Evolutionary conservation across 2,888 invertebrate species (phyloP).

Genomic region (Rhopalosiphum nymphaeae): DNA sequence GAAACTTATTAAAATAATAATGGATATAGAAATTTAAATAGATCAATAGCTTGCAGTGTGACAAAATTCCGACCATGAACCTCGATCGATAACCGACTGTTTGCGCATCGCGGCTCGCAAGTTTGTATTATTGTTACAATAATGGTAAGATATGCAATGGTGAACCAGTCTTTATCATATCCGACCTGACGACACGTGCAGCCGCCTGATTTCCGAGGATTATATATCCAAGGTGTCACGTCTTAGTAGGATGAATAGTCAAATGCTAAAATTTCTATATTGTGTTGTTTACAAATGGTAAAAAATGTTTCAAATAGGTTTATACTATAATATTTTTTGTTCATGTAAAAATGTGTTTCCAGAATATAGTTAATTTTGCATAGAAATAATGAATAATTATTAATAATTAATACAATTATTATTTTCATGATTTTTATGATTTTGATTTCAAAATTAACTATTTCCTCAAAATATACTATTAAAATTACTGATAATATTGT

Average conservation of each 20-base stretch:
- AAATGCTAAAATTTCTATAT: neutral
- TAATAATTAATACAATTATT: neutral
- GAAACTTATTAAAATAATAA: no score
- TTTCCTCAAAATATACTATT: neutral
- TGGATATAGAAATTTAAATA: neutral
- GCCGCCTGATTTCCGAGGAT: neutral
- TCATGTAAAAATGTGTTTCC: neutral
- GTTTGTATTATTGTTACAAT: no score
- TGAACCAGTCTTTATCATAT: neutral
- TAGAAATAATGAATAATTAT: neutral
- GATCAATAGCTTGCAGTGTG: neutral
- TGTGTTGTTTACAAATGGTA: neutral
- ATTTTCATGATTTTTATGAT: neutral
- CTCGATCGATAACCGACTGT: neutral
- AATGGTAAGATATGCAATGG: no score
- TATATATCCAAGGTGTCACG: neutral
- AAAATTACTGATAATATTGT: neutral
- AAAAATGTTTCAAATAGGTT: neutral
- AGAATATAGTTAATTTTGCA: neutral
- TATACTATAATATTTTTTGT: neutral
- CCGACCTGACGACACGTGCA: neutral
- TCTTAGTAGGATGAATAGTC: neutral
- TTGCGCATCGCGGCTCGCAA: neutral
- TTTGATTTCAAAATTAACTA: neutral
- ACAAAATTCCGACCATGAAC: neutral